phyloP scores from a whole-genome alignment of 2,888 invertebrate species.

The Anticlea derivata region DNA sequence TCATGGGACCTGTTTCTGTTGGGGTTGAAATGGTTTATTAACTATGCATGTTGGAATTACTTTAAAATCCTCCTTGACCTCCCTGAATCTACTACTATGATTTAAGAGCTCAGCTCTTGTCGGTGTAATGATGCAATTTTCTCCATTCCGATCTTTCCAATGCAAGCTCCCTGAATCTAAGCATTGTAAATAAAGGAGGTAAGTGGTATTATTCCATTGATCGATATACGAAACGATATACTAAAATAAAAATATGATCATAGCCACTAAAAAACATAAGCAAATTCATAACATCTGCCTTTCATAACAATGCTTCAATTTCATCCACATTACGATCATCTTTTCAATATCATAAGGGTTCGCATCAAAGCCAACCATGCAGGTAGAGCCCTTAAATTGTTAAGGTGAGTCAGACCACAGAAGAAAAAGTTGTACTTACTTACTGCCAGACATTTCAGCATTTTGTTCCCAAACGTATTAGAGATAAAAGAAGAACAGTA shows the following conservation, averaged over 20 bases:
- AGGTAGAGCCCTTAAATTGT: conserved; percentile 34
- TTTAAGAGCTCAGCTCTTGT: too few species aligned
- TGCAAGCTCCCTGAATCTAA: too few species aligned
- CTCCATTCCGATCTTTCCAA: too few species aligned
- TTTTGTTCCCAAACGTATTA: conserved; percentile 18
- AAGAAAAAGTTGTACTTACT: background rate
- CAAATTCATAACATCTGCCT: conserved; percentile 43
- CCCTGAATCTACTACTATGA: background rate
- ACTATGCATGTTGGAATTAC: conserved; percentile 8
- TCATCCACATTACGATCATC: conserved; percentile 43
- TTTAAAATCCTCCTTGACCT: background rate
- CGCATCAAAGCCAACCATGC: conserved; percentile 28
- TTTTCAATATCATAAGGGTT: conserved; percentile 40
- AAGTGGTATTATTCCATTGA: too few species aligned
- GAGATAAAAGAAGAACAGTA: too few species aligned
- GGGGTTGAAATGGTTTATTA: conserved; percentile 16
- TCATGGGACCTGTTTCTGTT: conserved; percentile 15
- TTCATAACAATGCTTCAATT: conserved; percentile 42
- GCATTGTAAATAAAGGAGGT: too few species aligned
- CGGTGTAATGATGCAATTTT: too few species aligned
- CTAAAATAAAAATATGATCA: too few species aligned
- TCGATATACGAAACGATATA: too few species aligned
- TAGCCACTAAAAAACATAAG: too few species aligned
- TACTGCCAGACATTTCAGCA: conserved; percentile 20
- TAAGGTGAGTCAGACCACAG: conserved; percentile 27